Percentiles rank a stretch among this genome's conserved stretches.
These are phyloP conservation scores for Euphonia xanthogaster DNA, from an alignment of 2,797 vertebrate genomes.

Conservation along the genomic window DNA sequence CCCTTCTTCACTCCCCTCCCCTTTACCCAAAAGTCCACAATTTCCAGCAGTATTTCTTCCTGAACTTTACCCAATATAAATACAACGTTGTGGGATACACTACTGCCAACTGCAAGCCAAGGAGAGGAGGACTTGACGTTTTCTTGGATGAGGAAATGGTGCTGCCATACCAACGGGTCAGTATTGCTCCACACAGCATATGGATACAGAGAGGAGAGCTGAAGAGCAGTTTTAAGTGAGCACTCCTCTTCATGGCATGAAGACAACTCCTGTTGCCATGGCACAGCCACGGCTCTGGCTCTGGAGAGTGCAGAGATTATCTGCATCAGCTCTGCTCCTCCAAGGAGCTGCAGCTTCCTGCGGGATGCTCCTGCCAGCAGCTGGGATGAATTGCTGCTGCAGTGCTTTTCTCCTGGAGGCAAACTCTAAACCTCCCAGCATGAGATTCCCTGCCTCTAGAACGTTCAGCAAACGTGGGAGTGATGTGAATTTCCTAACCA, in stretches of 20 bases:
- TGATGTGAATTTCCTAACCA: not conserved
- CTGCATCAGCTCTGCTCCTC: not conserved
- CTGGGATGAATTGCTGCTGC: not conserved
- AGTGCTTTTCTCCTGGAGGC: not conserved
- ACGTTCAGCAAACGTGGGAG: not conserved
- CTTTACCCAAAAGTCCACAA: not conserved
- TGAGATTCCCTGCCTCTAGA: not conserved
- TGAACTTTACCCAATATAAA: constrained; percentile 45
- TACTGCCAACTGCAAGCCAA: constrained; percentile 29
- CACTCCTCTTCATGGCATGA: not conserved
- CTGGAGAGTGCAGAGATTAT: not conserved
- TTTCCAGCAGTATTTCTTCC: constrained; percentile 28
- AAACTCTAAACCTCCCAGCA: not conserved
- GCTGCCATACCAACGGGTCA: constrained; percentile 6
- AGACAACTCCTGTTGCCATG: constrained; percentile 30
- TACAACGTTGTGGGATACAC: not conserved
- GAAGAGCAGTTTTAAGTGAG: not conserved
- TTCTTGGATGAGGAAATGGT: not conserved
- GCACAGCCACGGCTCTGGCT: not conserved
- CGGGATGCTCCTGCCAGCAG: not conserved
- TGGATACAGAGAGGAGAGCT: not conserved
- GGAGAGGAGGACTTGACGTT: not conserved
- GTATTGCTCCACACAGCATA: not conserved
- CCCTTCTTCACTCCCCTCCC: not conserved
- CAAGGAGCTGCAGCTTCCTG: not conserved